Percentiles rank a stretch among this genome's conserved stretches.
phyloP scores from a whole-genome alignment of 2,888 invertebrate genomes.

The Drosophila leonis region DNA sequence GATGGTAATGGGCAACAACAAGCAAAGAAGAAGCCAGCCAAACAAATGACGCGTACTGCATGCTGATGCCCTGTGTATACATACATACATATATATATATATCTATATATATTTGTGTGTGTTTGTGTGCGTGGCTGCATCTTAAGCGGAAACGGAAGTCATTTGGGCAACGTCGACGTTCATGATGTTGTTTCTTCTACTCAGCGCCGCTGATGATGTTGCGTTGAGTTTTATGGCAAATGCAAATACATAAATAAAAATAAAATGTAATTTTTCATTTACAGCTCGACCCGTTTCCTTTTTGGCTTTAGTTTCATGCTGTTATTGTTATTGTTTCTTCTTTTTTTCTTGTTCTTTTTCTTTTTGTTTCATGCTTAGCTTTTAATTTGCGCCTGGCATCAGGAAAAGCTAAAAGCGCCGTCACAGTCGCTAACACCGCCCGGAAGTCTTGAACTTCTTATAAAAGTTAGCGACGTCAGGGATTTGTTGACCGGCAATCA shows the following conservation, averaged over 20 bases:
- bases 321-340: slow-evolving; percentile 12
- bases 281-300: slow-evolving; percentile 33
- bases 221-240: slow-evolving; percentile 69
- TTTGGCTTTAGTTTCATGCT: slow-evolving; percentile 17
- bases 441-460: slow-evolving; percentile 70
- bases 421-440: slow-evolving; percentile 32
- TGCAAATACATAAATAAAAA: slow-evolving; percentile 72
- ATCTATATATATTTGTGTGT: slow-evolving; percentile 16
- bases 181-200: slow-evolving; percentile 56
- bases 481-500: slow-evolving; percentile 12
- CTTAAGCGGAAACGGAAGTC: slow-evolving; percentile 81
- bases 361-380: slow-evolving; percentile 7
- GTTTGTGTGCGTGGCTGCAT: slow-evolving; percentile 55
- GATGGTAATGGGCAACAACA: slow-evolving; percentile 64
- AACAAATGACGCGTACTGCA: slow-evolving; percentile 74
- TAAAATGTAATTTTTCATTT: slow-evolving; percentile 74
- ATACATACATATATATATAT: background rate
- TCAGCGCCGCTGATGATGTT: slow-evolving; percentile 45
- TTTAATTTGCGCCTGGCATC: slow-evolving; percentile 58
- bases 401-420: slow-evolving; percentile 33
- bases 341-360: background rate
- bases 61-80: slow-evolving; percentile 47
- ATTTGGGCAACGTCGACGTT: slow-evolving; percentile 69
- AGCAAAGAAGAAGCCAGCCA: slow-evolving; percentile 36
- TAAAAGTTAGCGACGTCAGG: slow-evolving; percentile 46